Conservation (phyloP, 2,888 invertebrate species). For the Graphium colonna region DNA sequence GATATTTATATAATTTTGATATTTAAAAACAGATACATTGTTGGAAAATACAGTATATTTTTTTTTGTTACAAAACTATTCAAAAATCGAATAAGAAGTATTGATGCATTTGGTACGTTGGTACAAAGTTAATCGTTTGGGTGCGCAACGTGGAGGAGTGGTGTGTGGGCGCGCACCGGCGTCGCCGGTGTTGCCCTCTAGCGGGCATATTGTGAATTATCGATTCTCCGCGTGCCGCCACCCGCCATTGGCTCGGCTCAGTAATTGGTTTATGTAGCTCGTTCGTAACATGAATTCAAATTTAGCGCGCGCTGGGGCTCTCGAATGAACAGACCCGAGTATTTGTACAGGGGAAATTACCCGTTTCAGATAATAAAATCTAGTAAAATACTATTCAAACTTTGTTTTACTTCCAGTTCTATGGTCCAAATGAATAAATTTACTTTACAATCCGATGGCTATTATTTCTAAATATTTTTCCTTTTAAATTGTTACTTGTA, state of each 20-base stretch:
- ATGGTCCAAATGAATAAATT: slow-evolving; percentile 35
- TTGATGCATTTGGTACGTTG: slow-evolving; percentile 34
- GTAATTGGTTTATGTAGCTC: slow-evolving; percentile 76
- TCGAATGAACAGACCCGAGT: slow-evolving; percentile 57
- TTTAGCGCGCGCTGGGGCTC: slow-evolving; percentile 68
- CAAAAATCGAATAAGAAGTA: no score
- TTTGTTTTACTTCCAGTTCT: slow-evolving; percentile 43
- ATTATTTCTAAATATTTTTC: slow-evolving; percentile 4
- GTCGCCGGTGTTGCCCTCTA: slow-evolving; percentile 70
- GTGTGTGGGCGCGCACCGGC: slow-evolving; percentile 73
- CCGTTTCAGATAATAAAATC: slow-evolving; percentile 61
- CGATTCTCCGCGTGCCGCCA: slow-evolving; percentile 65
- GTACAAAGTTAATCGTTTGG: slow-evolving; percentile 54
- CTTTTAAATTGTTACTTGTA: no score
- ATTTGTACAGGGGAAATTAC: slow-evolving; percentile 61
- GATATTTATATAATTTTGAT: no score
- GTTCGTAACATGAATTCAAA: slow-evolving; percentile 78
- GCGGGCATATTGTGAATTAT: slow-evolving; percentile 77
- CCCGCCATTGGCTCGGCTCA: slow-evolving; percentile 69
- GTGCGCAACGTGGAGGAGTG: slow-evolving; percentile 75
- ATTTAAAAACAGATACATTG: no score
- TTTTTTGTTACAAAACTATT: no score
- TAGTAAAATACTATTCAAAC: slow-evolving; percentile 59
- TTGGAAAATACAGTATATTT: no score
- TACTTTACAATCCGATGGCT: slow-evolving; percentile 5